phyloP scores from a whole-genome alignment of 2,888 invertebrate genomes.

The Ptychoptera contaminata region DNA sequence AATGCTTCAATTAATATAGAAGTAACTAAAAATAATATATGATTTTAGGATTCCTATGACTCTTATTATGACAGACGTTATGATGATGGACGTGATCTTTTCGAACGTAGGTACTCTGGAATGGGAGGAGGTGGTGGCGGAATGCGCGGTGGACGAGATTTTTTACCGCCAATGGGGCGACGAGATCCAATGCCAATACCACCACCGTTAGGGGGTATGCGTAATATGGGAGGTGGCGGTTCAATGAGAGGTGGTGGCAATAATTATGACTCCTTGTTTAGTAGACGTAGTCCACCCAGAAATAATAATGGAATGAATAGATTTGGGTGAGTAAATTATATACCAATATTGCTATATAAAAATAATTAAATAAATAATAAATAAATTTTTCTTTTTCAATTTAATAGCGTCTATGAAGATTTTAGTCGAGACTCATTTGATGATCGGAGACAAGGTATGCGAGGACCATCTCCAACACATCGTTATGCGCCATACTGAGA shows the following conservation, averaged over 20 bases:
- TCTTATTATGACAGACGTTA: slow-evolving; percentile 64
- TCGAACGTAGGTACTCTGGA: slow-evolving; percentile 58
- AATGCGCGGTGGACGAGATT: slow-evolving; percentile 24
- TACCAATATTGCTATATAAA: not conserved
- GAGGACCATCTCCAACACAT: slow-evolving; percentile 69
- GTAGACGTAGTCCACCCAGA: slow-evolving; percentile 59
- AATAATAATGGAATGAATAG: slow-evolving; percentile 29
- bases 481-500: slow-evolving; percentile 71
- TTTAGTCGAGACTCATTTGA: slow-evolving; percentile 79
- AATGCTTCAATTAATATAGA: too few species aligned
- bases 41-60: slow-evolving; percentile 33
- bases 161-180: slow-evolving; percentile 54
- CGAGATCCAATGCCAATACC: slow-evolving; percentile 69
- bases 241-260: slow-evolving; percentile 40
- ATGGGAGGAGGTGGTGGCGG: slow-evolving; percentile 29
- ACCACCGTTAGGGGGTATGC: slow-evolving; percentile 37
- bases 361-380: not conserved
- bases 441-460: slow-evolving; percentile 53
- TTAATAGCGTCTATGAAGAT: slow-evolving; percentile 64
- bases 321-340: slow-evolving; percentile 13
- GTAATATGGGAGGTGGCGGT: slow-evolving; percentile 33
- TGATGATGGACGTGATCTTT: slow-evolving; percentile 63
- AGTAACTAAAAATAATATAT: not conserved
- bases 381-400: slow-evolving; percentile 5
- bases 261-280: slow-evolving; percentile 64